phyloP scores from a whole-genome alignment of 2,113 vertebrate genomes.

The Macaca mulatta region DNA sequence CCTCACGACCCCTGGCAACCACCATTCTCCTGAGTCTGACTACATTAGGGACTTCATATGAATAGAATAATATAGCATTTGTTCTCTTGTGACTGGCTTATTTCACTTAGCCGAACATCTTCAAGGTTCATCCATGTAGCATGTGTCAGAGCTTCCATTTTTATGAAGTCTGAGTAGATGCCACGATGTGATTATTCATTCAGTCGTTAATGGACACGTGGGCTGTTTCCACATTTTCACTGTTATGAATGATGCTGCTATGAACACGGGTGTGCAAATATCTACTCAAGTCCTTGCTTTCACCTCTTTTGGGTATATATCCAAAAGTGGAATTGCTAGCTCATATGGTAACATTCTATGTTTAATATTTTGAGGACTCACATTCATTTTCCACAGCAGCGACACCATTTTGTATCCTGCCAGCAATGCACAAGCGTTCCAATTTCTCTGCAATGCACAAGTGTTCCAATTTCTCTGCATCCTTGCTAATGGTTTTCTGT shows the following conservation, averaged over 20 bases:
- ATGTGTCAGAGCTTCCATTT: background rate
- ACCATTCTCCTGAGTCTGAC: background rate
- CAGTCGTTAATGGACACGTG: too few species aligned
- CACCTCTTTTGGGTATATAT: background rate
- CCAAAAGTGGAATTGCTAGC: background rate
- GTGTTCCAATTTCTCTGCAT: background rate
- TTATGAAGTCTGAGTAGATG: background rate
- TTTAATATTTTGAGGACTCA: background rate
- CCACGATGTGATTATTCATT: too few species aligned
- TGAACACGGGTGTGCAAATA: rapidly evolving
- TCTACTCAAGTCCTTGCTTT: background rate
- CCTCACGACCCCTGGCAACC: background rate
- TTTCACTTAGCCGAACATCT: background rate
- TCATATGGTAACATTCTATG: background rate
- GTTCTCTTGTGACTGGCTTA: background rate
- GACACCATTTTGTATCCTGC: background rate
- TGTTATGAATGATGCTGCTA: background rate
- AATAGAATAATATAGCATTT: background rate
- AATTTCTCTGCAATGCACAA: too few species aligned
- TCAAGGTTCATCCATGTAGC: background rate
- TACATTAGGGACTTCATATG: background rate
- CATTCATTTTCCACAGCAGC: background rate
- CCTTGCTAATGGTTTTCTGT: background rate
- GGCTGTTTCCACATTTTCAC: background rate
- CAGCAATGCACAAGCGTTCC: background rate